A percentile compares a stretch with the other conserved stretches of the same genome.
phyloP scores from a whole-genome alignment of 2,113 vertebrate species.

The Dasyprocta punctata region DNA sequence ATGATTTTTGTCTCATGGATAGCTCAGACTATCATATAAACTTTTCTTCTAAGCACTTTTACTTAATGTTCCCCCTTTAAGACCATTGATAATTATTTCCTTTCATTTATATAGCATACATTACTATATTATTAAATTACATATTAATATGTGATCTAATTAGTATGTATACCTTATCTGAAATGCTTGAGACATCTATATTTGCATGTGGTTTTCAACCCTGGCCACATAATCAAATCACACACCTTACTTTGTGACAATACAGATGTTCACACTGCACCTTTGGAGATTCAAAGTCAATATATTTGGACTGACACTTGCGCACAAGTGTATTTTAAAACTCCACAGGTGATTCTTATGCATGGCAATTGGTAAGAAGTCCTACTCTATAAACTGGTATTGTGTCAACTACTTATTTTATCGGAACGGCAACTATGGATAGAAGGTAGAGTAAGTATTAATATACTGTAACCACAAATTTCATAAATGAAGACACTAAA shows the following conservation, averaged over 20 bases:
- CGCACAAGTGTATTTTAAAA: conserved; percentile 5
- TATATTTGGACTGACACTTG: conserved; percentile 32
- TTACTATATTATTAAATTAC: neutral
- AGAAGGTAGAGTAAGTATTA: neutral
- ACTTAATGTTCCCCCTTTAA: conserved; percentile 9
- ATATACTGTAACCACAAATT: neutral
- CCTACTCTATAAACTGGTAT: neutral
- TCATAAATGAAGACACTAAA: conserved; percentile 56
- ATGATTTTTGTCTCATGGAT: conserved; percentile 43
- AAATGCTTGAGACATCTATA: neutral
- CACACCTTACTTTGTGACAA: conserved; percentile 39
- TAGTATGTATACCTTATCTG: neutral
- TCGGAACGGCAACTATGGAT: conserved; percentile 43
- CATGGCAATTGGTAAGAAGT: neutral
- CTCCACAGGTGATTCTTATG: neutral
- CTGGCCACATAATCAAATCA: conserved; percentile 31
- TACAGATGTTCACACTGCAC: conserved; percentile 9
- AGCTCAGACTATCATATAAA: neutral
- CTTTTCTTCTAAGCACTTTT: conserved; percentile 30
- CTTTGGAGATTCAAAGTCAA: conserved; percentile 46
- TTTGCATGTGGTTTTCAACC: conserved; percentile 52
- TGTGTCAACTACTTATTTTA: conserved; percentile 25
- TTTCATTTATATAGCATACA: neutral
- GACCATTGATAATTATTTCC: neutral
- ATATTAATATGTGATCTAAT: neutral